Base-by-base conservation (phyloP, 2,113 vertebrate genomes). In the Austrofundulus limnaeus region DNA sequence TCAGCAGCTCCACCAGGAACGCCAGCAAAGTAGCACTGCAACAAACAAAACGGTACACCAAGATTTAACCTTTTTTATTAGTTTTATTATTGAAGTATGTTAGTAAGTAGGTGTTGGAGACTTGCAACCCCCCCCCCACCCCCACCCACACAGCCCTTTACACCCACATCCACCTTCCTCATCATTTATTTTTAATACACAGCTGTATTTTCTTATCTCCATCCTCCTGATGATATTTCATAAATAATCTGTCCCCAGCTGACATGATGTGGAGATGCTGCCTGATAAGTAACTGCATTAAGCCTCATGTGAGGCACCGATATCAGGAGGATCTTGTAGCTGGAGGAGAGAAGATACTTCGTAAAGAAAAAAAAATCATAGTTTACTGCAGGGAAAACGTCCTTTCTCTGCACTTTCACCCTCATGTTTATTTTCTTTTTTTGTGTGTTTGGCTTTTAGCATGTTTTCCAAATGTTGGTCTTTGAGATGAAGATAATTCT, bases 1-100 rank as follows among this genome's bases (percentile, higher is more conserved):
- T 99, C 83, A 99, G 84, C 73, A 99, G 93, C 83, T 99, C 97
- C 90, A 99, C 95, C 86, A 99, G 88, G 92, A 99, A 99, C 31
- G 95, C 96, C 88, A 99, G 86, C 62, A 99, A 92, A 46, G 97
- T 99, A 67, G 96, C 97, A 88, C 97, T 99, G 91, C 59, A 88
- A 80, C 55, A 74, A 0, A 72, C 41, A 76, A 49, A 63, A 38
- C 17, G 49, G 21, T 65, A 34, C 31, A 10, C 61, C 73, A 17
- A 61, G 2, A 21, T 25, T 16, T 58, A 24, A 50, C 16, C 31
- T 12, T 16, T 11, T 46, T 59, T 17, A 42, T 24, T 45, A 19
- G 13, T 11, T 37, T 59, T 17, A 42, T 34, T 49, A 19, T 2
- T 21, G 51, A 37, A 67, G 25, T 8, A 6, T 55, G 12, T 23